phyloP scores from a whole-genome alignment of 2,113 vertebrate genomes.

The Stomatorhinus ivindoensis region DNA sequence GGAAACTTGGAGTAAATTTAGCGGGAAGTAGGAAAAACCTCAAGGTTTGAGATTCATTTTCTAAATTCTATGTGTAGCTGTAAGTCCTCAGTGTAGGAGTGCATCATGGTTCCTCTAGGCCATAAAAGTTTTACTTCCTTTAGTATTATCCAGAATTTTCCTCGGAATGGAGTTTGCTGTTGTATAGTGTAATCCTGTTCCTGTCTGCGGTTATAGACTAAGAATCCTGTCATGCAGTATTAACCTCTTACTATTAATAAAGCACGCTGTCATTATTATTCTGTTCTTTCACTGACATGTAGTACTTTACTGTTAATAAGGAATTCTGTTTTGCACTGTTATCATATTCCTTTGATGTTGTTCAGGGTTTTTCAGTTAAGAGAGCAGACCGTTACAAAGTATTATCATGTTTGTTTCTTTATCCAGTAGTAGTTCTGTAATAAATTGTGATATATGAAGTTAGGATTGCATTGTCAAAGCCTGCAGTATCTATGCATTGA shows the following conservation, averaged over 20 bases:
- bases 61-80: neutral
- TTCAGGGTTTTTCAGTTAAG: neutral
- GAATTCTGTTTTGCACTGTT: neutral
- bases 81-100: neutral
- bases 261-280: neutral
- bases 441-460: neutral
- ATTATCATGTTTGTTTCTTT: neutral
- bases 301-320: neutral
- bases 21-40: neutral
- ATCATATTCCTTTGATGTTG: neutral
- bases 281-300: neutral
- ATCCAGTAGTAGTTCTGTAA: neutral
- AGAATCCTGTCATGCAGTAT: neutral
- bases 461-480: neutral
- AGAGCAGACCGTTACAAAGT: neutral
- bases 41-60: neutral
- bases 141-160: neutral
- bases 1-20: neutral
- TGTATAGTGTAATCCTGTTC: neutral
- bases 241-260: neutral
- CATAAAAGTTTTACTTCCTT: neutral
- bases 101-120: neutral
- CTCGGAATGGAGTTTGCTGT: neutral
- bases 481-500: neutral
- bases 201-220: neutral